Percentiles rank a stretch among this genome's conserved stretches.
Evolutionary conservation across 2,797 vertebrate species (phyloP).

Genomic region (Chelmon rostratus): DNA sequence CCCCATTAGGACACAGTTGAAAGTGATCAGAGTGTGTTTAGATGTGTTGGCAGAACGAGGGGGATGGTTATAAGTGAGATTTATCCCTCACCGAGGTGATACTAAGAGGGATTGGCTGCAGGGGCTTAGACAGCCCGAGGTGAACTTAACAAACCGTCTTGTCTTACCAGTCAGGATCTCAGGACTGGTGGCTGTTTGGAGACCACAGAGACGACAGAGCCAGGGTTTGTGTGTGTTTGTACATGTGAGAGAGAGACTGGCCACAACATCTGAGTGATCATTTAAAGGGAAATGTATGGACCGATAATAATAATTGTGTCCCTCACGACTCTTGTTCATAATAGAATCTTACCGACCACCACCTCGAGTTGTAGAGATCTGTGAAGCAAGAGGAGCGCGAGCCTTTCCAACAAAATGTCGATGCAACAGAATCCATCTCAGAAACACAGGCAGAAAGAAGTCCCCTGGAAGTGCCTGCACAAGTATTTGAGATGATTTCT

Average conservation of each 20-base stretch:
- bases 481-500: slow-evolving; percentile 29
- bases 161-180: slow-evolving; percentile 41
- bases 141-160: slow-evolving; percentile 58
- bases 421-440: slow-evolving; percentile 32
- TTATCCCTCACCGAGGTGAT: slow-evolving; percentile 74
- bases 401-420: slow-evolving; percentile 27
- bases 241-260: background rate
- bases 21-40: slow-evolving; percentile 78
- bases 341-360: background rate
- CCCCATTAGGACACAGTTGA: slow-evolving; percentile 72
- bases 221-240: slow-evolving; percentile 5
- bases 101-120: slow-evolving; percentile 77
- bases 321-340: background rate
- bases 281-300: slow-evolving; percentile 1
- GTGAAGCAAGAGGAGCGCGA: background rate
- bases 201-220: background rate
- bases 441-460: slow-evolving; percentile 23
- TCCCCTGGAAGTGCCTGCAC: slow-evolving; percentile 13
- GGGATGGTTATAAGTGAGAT: slow-evolving; percentile 81
- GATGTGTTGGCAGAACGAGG: slow-evolving; percentile 71
- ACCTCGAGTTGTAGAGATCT: slow-evolving; percentile 2
- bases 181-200: slow-evolving; percentile 16
- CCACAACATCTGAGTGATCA: background rate
- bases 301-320: slow-evolving; percentile 11
- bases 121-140: slow-evolving; percentile 65